phyloP scores from a whole-genome alignment of 1,140 invertebrate species.

The Diprion similis region DNA sequence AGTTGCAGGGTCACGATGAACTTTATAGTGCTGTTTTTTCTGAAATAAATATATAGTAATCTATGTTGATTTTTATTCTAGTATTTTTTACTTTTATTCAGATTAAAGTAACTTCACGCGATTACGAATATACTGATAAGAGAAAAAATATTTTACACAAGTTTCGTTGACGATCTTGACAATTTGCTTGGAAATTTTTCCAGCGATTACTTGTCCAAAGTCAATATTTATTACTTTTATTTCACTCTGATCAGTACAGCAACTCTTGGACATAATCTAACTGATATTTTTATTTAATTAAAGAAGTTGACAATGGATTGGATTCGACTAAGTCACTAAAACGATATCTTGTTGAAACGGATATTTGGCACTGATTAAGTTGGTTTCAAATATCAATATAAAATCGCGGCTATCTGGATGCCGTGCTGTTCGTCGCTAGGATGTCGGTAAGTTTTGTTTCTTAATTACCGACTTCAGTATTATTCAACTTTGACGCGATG shows the following conservation, averaged over 20 bases:
- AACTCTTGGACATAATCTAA: background rate
- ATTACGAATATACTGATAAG: background rate
- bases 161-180: constrained; percentile 44
- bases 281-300: background rate
- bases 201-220: constrained; percentile 40
- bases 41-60: constrained; percentile 20
- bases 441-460: too few species aligned
- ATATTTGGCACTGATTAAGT: too few species aligned
- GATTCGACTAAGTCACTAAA: too few species aligned
- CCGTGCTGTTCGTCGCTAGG: too few species aligned
- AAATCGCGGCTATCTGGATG: too few species aligned
- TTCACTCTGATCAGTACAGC: background rate
- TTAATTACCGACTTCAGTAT: too few species aligned
- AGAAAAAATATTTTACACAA: constrained; percentile 28
- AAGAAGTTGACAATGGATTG: too few species aligned
- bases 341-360: too few species aligned
- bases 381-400: too few species aligned
- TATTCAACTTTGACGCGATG: too few species aligned
- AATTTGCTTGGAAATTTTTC: constrained; percentile 32
- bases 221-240: constrained; percentile 31
- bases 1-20: constrained; percentile 39
- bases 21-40: constrained; percentile 36
- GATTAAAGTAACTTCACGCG: background rate
- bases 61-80: background rate
- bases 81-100: too few species aligned